Base-by-base conservation (phyloP, 1,140 invertebrate species). In the Drosophila murphyi region DNA sequence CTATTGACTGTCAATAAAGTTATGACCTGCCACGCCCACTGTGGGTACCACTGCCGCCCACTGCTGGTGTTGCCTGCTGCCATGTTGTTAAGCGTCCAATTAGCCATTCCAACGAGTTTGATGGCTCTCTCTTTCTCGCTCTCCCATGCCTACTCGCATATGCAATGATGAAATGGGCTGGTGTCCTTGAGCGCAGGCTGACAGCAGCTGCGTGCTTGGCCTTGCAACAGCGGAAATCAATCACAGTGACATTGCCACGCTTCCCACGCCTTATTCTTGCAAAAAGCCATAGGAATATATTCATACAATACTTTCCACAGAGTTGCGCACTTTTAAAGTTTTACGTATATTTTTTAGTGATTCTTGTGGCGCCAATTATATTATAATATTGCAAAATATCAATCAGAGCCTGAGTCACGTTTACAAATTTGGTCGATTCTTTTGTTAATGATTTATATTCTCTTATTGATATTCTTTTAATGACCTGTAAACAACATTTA, bases 21-120 rank as follows among this genome's bases (percentile, higher is more conserved):
- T 6, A 34, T 28, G 29, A 31, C 56, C 45, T 7, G 3, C 5
- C 12, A 3, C 12, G 6, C 29, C 31, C 1, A 20, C 20, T 20
- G 12, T 12, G 12, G 20, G 20, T 20, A 10, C 7, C 3, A 2
- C 29, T 7, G 28, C 7, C 20, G 2, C 5, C 34, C 35, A 6
- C 20, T 20, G 20, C 20, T 20, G 20, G 20, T 20, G 20, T 20
- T 20, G 7, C 51, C 31, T 2, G 45, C 8, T 12, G n/a, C 48
- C 65, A 37, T 62, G 65, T 51, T 74, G 57, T 63, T 70, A 56
- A 64, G 60, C 54, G 48, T 72, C 61, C 68, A 76, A 76, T 76
- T 72, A 76, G 73, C 60, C 63, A 45, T 41, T 37, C 45, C 47
- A 62, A 29, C 37, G 29, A 41, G 41, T 47, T 48, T 63, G 32